phyloP scores from a whole-genome alignment of 2,888 invertebrate genomes.

The Dryadula phaetusa region DNA sequence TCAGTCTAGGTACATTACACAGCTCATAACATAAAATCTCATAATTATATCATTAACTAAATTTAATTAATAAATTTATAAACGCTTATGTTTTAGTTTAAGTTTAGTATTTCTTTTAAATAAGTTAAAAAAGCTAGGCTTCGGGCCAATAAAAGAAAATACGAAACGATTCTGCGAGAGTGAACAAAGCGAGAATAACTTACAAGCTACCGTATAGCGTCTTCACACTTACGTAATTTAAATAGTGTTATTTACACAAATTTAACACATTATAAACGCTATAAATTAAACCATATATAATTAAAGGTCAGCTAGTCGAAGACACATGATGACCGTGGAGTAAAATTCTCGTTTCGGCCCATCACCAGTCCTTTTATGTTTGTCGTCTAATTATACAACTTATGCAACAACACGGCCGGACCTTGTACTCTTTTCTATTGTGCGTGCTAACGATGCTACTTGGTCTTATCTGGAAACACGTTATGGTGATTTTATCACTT shows the following conservation, averaged over 20 bases:
- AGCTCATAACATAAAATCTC: too few species aligned
- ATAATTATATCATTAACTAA: too few species aligned
- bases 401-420: constrained; percentile 56
- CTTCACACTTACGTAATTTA: not conserved
- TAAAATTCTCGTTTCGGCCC: constrained; percentile 50
- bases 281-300: constrained; percentile 14
- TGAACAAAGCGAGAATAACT: not conserved
- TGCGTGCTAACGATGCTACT: constrained; percentile 58
- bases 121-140: too few species aligned
- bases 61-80: too few species aligned
- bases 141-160: too few species aligned
- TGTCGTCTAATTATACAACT: constrained; percentile 70
- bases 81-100: too few species aligned
- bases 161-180: not conserved
- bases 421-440: constrained; percentile 81
- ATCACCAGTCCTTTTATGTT: constrained; percentile 69
- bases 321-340: constrained; percentile 13
- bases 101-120: too few species aligned
- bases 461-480: constrained; percentile 45
- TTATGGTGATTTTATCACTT: constrained; percentile 56
- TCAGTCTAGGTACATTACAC: too few species aligned
- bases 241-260: not conserved
- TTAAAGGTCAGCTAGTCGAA: constrained; percentile 12
- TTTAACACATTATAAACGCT: constrained; percentile 4
- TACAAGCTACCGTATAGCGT: not conserved